phyloP scores from a whole-genome alignment of 2,797 vertebrate genomes.

The Myotis findleyi region DNA sequence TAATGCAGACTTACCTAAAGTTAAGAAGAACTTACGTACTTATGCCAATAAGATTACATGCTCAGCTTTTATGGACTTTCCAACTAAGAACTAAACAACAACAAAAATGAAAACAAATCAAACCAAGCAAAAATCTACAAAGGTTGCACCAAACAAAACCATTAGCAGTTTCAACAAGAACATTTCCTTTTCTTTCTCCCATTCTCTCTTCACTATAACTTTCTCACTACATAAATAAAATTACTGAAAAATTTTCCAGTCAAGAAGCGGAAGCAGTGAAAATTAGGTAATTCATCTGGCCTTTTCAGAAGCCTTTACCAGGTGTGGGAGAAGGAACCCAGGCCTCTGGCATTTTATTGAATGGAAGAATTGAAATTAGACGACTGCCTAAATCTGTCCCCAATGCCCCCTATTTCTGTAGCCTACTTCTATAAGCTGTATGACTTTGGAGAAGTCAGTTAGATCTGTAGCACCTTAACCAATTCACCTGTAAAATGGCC shows the following conservation, averaged over 20 bases:
- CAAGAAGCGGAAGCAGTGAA: slow-evolving; percentile 45
- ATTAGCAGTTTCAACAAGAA: not conserved
- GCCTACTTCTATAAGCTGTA: not conserved
- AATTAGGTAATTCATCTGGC: slow-evolving; percentile 32
- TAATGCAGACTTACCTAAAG: not conserved
- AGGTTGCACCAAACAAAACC: not conserved
- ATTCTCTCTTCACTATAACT: not conserved
- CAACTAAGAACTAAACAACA: not conserved
- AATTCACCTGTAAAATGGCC: not conserved
- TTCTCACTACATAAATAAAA: slow-evolving; percentile 55
- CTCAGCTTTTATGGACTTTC: not conserved
- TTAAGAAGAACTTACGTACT: not conserved
- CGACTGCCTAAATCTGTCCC: not conserved
- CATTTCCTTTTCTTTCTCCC: not conserved
- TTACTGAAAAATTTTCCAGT: slow-evolving; percentile 19
- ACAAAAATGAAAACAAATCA: not conserved
- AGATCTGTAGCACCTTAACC: not conserved
- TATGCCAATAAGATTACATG: not conserved
- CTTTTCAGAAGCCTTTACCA: slow-evolving; percentile 40
- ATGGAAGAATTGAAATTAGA: not conserved
- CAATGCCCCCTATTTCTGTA: not conserved
- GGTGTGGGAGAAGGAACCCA: slow-evolving; percentile 67
- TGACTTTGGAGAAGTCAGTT: slow-evolving; percentile 20
- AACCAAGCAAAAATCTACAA: not conserved
- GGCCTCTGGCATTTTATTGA: slow-evolving; percentile 36